Evolutionary conservation across 2,888 invertebrate genomes (phyloP), one percentile per base, ranked within the genome.

Genomic region (Sepiola atlantica): DNA sequence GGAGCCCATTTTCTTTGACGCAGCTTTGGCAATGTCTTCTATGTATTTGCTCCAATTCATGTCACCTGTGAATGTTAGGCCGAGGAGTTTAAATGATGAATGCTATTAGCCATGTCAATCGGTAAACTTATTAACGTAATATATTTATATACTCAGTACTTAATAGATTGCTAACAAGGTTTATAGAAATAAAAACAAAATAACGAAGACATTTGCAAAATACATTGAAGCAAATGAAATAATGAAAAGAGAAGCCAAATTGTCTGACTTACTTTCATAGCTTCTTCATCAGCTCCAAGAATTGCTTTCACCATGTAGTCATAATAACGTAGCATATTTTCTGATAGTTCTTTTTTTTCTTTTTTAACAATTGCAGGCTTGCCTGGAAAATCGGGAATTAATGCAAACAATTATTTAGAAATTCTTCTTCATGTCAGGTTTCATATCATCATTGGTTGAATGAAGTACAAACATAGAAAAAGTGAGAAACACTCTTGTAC

Each of bases 251-350:
- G 28, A 18, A 24, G 24, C 24, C 24, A 21, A n/a, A 45, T 54
- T 45, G 54, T 20, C 57, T 54, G 45, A 35, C 91, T 94, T 95
- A 97, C 97, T 96, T 96, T 97, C 95, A 97, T 96, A 55, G 96
- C 95, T 94, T 97, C 96, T 32, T 96, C 96, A 94, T 97, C 96
- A 95, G 94, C 95, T 55, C 97, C 96, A 14, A 97, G 95, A 93
- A 97, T 96, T 55, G 97, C 97, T 95, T 97, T 97, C 24, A 97
- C 97, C 90, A 97, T 96, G 93, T 96, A 96, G 94, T 97, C 96
- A 95, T 97, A 97, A 95, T 97, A 97, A 55, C 95, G 95, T 95
- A 97, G 95, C 91, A 97, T 95, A 77, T 96, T 96, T 45, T 96
- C 95, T 55, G 96, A 96, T 14, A 96, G 95, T 90, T 96, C 96